Evolutionary conservation across 1,140 invertebrate species (phyloP), one percentile per base, ranked within the genome.

Genomic region (Diachasma alloeum): DNA sequence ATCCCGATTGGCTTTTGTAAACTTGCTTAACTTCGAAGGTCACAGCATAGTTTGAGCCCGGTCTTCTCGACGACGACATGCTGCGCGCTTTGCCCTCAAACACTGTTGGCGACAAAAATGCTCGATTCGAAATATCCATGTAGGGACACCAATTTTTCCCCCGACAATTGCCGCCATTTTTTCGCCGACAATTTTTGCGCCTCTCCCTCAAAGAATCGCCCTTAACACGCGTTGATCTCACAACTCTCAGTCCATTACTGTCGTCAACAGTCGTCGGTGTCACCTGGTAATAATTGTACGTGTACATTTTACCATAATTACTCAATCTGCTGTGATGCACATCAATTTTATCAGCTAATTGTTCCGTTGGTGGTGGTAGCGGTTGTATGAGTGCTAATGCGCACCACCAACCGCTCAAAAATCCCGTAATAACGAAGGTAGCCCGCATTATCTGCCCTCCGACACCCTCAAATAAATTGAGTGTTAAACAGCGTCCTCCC

Each of bases 51-150:
- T 91, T 91, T 17, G 89, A 90, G 59, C 87, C 89, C 37, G 90
- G 86, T 37, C 90, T 90, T 22, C 91, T 88, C 73, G 90, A 85
- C 31, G 91, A 89, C 68, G 91, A 91, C 90, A 91, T 91, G 39
- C 93, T 93, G 17, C 91, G 90, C 19, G 91, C 92, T 82, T 93
- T 93, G 31, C 92, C 93, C 86, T 91, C 91, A 85, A 93, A 93
- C 15, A 93, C 92, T 10, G 91, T 92, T 69, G 91, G 92, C 75
- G 93, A 92, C 37, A 91, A 86, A 81, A 86, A 92, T 6, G 92
- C 92, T 48, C 92, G 85, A 77, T 93, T 92, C 26, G 91, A 90
- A 17, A 92, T 89, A 84, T 92, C 92, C 77, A 91, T 85, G 73
- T 91, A 91, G 4, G 92, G 91, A 82, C 91, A 92, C 87, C 91